A percentile compares a stretch with the other conserved stretches of the same genome.
Evolutionary conservation across 2,113 vertebrate species (phyloP).

Genomic region (Eclectus roratus): DNA sequence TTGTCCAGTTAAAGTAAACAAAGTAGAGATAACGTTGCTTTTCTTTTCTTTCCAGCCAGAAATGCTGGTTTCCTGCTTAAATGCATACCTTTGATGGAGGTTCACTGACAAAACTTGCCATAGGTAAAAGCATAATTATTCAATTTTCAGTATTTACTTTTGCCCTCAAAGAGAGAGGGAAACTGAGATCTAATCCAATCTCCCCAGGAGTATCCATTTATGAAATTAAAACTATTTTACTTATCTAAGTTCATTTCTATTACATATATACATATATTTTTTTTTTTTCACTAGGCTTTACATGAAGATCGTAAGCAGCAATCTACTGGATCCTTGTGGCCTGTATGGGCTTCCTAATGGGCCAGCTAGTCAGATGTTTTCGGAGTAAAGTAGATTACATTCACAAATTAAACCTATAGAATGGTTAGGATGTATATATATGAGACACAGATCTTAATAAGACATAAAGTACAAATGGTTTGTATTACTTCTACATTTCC

Average conservation of each 20-base stretch:
- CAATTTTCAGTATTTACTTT: conserved; percentile 40
- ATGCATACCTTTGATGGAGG: conserved; percentile 51
- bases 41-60: conserved; percentile 67
- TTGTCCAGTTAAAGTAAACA: conserved; percentile 41
- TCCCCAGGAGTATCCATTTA: neutral
- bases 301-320: neutral
- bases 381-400: neutral
- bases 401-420: neutral
- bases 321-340: neutral
- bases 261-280: neutral
- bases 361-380: neutral
- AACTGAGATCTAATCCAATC: neutral
- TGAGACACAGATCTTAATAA: conserved; percentile 2
- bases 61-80: conserved; percentile 64
- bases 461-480: neutral
- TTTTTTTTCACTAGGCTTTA: neutral
- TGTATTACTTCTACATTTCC: neutral
- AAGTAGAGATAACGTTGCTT: conserved; percentile 52
- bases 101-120: conserved; percentile 49
- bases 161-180: conserved; percentile 3
- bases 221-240: neutral
- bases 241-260: neutral
- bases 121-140: conserved; percentile 63
- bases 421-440: neutral
- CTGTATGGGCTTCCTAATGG: neutral